These are phyloP conservation scores for Lottia scabra DNA, from an alignment of 2,888 invertebrate species.

Conservation along the genomic window DNA sequence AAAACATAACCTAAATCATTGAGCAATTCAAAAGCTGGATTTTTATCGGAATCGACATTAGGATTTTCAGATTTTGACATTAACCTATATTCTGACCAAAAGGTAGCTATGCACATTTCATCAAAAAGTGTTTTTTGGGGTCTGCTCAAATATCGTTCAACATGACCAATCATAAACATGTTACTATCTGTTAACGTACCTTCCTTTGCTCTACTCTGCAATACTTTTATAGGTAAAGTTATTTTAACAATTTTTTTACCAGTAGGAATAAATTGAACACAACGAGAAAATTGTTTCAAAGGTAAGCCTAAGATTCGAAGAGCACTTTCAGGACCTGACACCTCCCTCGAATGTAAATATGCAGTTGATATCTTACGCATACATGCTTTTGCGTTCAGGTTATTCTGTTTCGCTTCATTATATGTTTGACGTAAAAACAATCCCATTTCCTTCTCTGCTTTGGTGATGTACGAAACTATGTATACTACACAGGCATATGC, in stretches of 20 bases:
- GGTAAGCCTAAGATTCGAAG: constrained; percentile 23
- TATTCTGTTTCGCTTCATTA: constrained; percentile 23
- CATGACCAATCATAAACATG: constrained; percentile 9
- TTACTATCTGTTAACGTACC: constrained; percentile 6
- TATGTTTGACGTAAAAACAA: constrained; percentile 21
- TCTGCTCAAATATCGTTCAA: constrained; percentile 6
- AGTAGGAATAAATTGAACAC: too few species aligned
- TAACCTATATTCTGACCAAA: constrained; percentile 18
- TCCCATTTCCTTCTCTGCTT: constrained; percentile 30
- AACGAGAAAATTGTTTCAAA: constrained; percentile 24
- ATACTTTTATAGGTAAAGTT: not conserved
- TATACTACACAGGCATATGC: constrained; percentile 38
- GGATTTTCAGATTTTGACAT: constrained; percentile 6
- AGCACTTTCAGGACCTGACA: constrained; percentile 27
- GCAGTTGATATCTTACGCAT: too few species aligned
- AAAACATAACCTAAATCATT: too few species aligned
- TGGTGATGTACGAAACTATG: constrained; percentile 41
- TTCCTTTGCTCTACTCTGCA: not conserved
- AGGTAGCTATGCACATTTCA: constrained; percentile 8
- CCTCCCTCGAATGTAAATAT: constrained; percentile 29
- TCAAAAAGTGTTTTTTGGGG: not conserved
- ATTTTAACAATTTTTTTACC: constrained; percentile 13
- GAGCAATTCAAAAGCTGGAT: too few species aligned
- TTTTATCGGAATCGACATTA: too few species aligned
- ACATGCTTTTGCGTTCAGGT: constrained; percentile 19